Evolutionary conservation across 2,888 invertebrate species (phyloP).

Genomic region (Calliopum simillimum): DNA sequence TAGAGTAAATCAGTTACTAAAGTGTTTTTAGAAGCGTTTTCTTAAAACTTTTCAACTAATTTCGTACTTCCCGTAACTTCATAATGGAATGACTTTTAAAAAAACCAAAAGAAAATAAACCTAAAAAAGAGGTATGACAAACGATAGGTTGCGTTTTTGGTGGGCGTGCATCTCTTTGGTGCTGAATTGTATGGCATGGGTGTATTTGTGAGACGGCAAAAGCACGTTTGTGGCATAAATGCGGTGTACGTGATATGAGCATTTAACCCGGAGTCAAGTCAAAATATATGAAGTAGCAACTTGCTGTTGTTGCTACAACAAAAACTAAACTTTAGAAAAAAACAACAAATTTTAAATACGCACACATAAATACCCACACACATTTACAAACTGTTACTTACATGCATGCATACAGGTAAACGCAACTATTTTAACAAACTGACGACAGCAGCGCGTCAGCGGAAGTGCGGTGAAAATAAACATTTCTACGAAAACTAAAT

Average conservation of each 20-base stretch:
- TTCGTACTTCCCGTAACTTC: no score
- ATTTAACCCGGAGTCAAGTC: slow-evolving; percentile 26
- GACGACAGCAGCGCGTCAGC: slow-evolving; percentile 47
- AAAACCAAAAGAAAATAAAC: neutral
- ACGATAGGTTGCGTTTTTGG: neutral
- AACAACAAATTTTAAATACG: neutral
- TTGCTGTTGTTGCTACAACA: slow-evolving; percentile 7
- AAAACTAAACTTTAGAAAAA: slow-evolving; percentile 7
- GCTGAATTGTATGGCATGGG: neutral
- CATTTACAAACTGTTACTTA: slow-evolving; percentile 28
- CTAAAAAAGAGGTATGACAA: neutral
- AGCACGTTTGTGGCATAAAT: slow-evolving; percentile 27
- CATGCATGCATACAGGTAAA: neutral
- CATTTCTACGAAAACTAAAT: slow-evolving; percentile 28
- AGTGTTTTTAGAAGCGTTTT: no score
- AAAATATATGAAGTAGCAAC: slow-evolving; percentile 17
- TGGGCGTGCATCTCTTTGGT: neutral
- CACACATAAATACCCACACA: neutral
- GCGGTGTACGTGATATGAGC: slow-evolving; percentile 25
- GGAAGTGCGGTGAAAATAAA: slow-evolving; percentile 51
- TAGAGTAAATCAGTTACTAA: no score
- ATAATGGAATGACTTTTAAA: no score
- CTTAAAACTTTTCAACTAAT: no score
- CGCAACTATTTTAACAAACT: slow-evolving; percentile 26
- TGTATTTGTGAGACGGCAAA: neutral